Evolutionary conservation across 2,888 invertebrate species (phyloP), one percentile per base, ranked within the genome.

Genomic region (Nemapogon koenigi): DNA sequence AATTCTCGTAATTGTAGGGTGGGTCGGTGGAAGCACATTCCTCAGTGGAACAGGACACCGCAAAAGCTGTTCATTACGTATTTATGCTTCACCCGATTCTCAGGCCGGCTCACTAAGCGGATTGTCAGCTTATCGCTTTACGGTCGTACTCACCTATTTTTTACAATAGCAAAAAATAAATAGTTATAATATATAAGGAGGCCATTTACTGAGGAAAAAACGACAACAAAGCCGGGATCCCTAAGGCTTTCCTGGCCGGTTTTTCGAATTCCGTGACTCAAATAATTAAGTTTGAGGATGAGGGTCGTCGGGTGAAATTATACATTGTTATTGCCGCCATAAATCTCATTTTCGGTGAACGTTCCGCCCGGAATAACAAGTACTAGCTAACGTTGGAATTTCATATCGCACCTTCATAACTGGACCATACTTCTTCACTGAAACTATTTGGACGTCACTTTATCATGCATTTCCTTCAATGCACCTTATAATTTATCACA

Each of bases 181-280:
- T 62, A 57, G 54, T 62, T 60, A 60, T 59, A 55, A 57, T 56
- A 54, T 58, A 59, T 59, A 64, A 58, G 55, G 52, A 51, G 53
- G 53, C 47, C 53, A 52, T 60, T 58, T 60, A 56, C 53, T 47
- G 48, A 55, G 47, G 53, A 27, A 62, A 67, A 68, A 69, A 61
- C 55, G 56, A 57, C 58, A 66, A 71, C 66, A 70, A 71, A 60
- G 64, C 59, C 56, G 44, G 62, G 66, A 71, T 71, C 70, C 71
- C 65, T 52, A 46, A 58, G 63, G 70, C 67, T 71, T 69, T 71
- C 55, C 59, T 60, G 51, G 58, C 59, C 59, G 60, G 62, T 65
- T 63, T 69, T 68, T 68, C 59, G 70, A 64, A 71, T 72, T 73
- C 65, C 76, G 75, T 76, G 75, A 76, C 75, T 71, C 67, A 70